phyloP scores from a whole-genome alignment of 64 coral and sea anemone genomes.

The Montipora efflorescens region DNA sequence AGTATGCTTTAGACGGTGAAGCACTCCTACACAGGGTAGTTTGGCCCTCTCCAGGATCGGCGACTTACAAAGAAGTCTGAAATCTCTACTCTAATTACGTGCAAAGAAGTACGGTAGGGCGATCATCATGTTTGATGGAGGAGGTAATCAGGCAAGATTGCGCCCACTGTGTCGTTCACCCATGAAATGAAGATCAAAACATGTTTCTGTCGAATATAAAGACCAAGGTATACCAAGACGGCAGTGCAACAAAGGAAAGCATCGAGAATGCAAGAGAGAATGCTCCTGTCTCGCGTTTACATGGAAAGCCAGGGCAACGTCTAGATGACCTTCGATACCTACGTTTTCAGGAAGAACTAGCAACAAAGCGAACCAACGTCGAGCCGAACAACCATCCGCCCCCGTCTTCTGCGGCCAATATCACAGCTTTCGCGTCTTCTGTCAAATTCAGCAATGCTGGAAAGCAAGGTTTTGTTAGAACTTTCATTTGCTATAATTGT shows the following conservation, averaged over 20 bases:
- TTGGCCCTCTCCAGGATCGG: too few species aligned
- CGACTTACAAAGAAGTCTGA: not conserved
- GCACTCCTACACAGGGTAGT: too few species aligned
- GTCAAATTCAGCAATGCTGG: slow-evolving; percentile 47
- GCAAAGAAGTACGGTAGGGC: not conserved
- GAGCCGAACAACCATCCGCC: slow-evolving; percentile 35
- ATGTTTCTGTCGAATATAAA: not conserved
- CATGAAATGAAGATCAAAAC: not conserved
- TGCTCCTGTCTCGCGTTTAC: too few species aligned
- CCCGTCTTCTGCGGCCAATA: slow-evolving; percentile 27
- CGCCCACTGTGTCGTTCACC: not conserved
- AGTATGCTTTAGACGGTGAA: too few species aligned
- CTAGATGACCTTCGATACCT: too few species aligned
- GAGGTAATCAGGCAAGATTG: not conserved
- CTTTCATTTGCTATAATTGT: too few species aligned
- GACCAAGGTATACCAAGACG: not conserved
- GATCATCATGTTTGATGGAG: too few species aligned
- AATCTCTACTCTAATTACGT: not conserved
- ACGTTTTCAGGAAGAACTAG: too few species aligned
- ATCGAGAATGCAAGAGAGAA: too few species aligned
- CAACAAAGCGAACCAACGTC: not conserved
- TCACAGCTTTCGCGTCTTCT: slow-evolving; percentile 34
- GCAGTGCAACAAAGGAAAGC: too few species aligned
- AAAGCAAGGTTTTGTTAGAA: too few species aligned
- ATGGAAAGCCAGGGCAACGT: too few species aligned